Evolutionary conservation across 1,140 invertebrate species (phyloP), one percentile per base, ranked within the genome.

Genomic region (Anoplolepis gracilipes): DNA sequence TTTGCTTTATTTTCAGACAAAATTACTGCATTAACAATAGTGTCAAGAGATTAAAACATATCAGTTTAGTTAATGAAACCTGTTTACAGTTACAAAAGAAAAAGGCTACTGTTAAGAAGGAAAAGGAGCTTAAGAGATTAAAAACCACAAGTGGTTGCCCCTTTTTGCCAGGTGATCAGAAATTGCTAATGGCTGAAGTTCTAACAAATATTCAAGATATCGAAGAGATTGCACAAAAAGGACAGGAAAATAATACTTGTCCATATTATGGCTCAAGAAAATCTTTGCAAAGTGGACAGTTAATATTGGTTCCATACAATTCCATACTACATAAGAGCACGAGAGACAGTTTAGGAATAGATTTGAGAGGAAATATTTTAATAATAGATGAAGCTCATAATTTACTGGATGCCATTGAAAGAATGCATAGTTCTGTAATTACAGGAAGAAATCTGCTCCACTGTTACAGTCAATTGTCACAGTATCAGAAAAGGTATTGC

Each of bases 311-410:
- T 22, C 98, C 98, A 7, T 99, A 99, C 92, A 98, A 98, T 89
- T 97, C 97, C 36, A 95, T 99, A 72, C 95, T 99, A 8, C 99
- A 99, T 93, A 97, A 97, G 92, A 96, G 95, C 11, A 99, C 99
- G 0, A 95, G 99, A 89, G 75, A 79, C 55, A 94, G 93, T 90
- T 94, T 92, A 82, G 95, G 98, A n/a, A 97, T 99, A 8, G 96
- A 97, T 87, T 92, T 99, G 5, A 96, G 97, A 91, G 96, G 97
- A 84, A 98, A 98, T 93, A 95, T 99, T 61, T 95, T 99, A 0
- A 98, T 99, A 85, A 97, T 99, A 65, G 99, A 99, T 94, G 99
- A 99, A 95, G 99, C 99, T 8, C 99, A 99, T 91, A 99, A 99
- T 95, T 95, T 99, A 7, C 95, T 99, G 25, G 98, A 99, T 84